Conservation (phyloP, 2,797 vertebrate species). For the Gymnoscopelus microlampas region DNA sequence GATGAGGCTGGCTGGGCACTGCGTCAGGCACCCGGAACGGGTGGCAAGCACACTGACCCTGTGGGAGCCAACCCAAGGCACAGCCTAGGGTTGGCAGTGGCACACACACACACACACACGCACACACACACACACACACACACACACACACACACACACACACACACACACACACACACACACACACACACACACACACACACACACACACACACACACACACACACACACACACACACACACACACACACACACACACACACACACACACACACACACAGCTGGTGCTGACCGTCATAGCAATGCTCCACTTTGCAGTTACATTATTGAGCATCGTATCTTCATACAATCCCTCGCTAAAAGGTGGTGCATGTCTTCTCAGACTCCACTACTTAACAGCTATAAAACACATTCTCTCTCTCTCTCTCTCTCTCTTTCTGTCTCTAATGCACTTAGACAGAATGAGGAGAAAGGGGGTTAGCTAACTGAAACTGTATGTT, state of each 20-base stretch:
- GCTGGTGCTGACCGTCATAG: constrained; percentile 63
- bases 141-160: constrained; percentile 28
- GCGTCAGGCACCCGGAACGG: no score
- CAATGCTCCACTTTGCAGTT: constrained; percentile 47
- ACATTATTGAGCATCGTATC: no score
- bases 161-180: constrained; percentile 25
- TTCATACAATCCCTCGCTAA: constrained; percentile 63
- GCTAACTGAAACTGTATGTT: constrained; percentile 27
- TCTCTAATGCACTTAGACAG: constrained; percentile 40
- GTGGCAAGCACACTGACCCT: no score
- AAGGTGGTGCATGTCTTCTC: constrained; percentile 70
- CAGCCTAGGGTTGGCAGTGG: constrained; percentile 3
- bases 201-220: constrained; percentile 13
- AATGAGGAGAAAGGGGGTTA: constrained; percentile 29
- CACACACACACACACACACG: constrained; percentile 28
- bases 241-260: constrained; percentile 12
- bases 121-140: constrained; percentile 17
- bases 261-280: constrained; percentile 24
- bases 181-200: constrained; percentile 10
- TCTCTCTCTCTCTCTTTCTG: constrained; percentile 21
- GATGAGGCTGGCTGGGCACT: no score
- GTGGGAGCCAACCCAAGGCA: no score
- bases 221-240: constrained; percentile 23
- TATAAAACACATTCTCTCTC: constrained; percentile 27
- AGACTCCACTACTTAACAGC: constrained; percentile 53